Evolutionary conservation across 2,113 vertebrate species (phyloP).

Genomic region (Barbus barbus): DNA sequence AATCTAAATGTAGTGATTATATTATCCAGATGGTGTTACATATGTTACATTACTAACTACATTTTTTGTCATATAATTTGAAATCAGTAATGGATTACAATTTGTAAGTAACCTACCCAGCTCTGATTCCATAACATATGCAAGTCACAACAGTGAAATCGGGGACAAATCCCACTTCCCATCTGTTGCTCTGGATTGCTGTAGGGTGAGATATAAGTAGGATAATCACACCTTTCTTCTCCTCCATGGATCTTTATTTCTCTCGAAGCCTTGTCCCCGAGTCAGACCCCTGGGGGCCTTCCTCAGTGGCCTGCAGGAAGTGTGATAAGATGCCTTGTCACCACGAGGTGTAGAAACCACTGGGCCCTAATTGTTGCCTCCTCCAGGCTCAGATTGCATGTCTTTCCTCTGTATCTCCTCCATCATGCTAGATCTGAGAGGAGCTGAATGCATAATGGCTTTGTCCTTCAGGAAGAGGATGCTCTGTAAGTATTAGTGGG

Average conservation of each 20-base stretch:
- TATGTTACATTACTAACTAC: too few species aligned
- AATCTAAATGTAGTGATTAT: too few species aligned
- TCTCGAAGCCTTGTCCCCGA: constrained; percentile 5
- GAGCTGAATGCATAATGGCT: constrained; percentile 50
- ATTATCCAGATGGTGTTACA: too few species aligned
- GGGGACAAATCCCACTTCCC: not conserved
- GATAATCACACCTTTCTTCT: constrained; percentile 50
- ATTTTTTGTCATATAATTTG: too few species aligned
- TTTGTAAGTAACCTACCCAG: too few species aligned
- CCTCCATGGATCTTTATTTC: constrained; percentile 30
- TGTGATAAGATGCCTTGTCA: constrained; percentile 57
- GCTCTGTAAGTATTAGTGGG: constrained; percentile 31
- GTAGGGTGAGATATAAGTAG: constrained; percentile 45
- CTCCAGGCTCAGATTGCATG: constrained; percentile 46
- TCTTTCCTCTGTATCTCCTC: constrained; percentile 40
- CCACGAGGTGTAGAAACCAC: constrained; percentile 47
- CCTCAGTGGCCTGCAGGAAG: constrained; percentile 53
- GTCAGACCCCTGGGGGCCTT: constrained; percentile 42
- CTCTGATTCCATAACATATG: too few species aligned
- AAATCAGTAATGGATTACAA: too few species aligned
- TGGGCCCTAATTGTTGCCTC: constrained; percentile 45
- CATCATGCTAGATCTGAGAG: constrained; percentile 31
- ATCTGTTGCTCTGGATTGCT: constrained; percentile 40
- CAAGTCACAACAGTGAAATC: constrained; percentile 1
- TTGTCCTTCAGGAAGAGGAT: constrained; percentile 50